Conservation (phyloP, 1,140 invertebrate genomes). For the Vanessa atalanta region DNA sequence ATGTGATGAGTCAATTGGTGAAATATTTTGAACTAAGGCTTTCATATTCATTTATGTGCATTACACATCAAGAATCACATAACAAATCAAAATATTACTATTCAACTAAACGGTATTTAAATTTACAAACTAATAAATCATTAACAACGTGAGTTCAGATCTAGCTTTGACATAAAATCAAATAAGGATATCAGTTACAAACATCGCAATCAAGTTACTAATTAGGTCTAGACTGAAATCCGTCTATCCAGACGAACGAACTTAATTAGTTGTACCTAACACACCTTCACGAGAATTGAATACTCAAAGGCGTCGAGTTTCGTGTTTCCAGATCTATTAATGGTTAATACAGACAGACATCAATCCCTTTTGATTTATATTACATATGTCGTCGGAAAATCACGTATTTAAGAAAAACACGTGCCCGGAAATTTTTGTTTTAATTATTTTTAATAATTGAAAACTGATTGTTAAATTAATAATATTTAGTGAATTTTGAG, state of each 20-base stretch:
- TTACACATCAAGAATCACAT: too few relatives aligned
- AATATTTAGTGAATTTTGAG: too few relatives aligned
- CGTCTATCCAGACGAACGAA: slow-evolving; percentile 10
- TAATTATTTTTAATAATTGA: too few relatives aligned
- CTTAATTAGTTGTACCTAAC: slow-evolving; percentile 24
- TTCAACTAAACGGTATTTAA: neutral
- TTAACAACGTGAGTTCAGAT: neutral
- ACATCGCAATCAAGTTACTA: slow-evolving; percentile 17
- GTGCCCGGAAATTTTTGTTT: too few relatives aligned
- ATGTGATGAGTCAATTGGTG: too few relatives aligned
- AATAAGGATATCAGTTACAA: slow-evolving; percentile 23
- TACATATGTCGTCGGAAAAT: too few relatives aligned
- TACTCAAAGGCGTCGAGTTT: slow-evolving; percentile 12
- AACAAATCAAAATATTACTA: too few relatives aligned
- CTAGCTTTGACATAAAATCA: slow-evolving; percentile 1
- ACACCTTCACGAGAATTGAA: slow-evolving; percentile 6
- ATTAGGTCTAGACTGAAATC: slow-evolving; percentile 23
- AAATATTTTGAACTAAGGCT: too few relatives aligned
- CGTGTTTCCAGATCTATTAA: neutral
- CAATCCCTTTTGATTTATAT: neutral
- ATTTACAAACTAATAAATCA: neutral
- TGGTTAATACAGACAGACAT: neutral
- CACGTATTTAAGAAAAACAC: too few relatives aligned
- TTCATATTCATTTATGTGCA: too few relatives aligned
- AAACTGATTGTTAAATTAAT: too few relatives aligned